Conservation (phyloP, 2,113 vertebrate genomes). For the Crocuta crocuta region DNA sequence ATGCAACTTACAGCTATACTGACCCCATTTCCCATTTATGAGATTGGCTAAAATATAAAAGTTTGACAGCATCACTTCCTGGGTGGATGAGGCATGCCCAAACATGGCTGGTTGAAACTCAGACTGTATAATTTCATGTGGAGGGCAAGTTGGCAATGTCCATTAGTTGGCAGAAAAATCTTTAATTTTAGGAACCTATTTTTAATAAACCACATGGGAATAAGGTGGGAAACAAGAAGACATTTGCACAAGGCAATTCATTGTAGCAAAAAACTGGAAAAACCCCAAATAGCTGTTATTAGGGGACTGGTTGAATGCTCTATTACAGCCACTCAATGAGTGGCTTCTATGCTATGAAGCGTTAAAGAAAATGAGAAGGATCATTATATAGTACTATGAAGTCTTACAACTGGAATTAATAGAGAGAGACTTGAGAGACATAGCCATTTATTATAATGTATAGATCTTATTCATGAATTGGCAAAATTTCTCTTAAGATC, state of each 20-base stretch:
- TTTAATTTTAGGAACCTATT: neutral
- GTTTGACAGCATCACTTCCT: neutral
- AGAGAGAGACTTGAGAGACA: neutral
- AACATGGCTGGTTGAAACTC: neutral
- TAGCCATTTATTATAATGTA: neutral
- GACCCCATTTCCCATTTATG: neutral
- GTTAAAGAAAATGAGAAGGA: neutral
- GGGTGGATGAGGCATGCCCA: neutral
- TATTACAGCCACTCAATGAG: neutral
- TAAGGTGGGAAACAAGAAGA: neutral
- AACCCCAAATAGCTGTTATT: neutral
- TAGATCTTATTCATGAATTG: neutral
- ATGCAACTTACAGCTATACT: neutral
- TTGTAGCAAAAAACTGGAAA: neutral
- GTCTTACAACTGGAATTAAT: neutral
- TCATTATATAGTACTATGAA: neutral
- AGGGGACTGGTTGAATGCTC: neutral
- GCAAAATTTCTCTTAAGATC: neutral
- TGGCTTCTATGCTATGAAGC: neutral
- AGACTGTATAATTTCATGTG: neutral
- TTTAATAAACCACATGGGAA: neutral
- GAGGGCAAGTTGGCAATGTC: neutral
- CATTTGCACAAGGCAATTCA: neutral
- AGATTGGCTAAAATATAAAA: neutral
- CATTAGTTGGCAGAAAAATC: neutral